These are phyloP conservation scores for Stigmatopora argus DNA, from an alignment of 2,113 vertebrate species.

Conservation along the genomic window DNA sequence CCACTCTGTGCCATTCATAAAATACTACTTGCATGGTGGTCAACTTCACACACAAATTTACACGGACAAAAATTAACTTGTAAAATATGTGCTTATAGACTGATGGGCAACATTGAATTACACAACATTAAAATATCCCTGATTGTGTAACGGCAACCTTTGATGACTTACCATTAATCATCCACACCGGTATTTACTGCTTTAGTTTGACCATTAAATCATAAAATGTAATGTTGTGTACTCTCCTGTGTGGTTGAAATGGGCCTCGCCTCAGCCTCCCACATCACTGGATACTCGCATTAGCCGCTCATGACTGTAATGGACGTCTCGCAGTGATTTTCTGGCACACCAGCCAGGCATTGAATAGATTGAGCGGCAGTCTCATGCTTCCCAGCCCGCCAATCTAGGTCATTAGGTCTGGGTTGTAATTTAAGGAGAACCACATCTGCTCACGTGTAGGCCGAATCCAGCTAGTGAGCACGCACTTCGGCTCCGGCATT, in stretches of 20 bases:
- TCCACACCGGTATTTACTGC: background rate
- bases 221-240: background rate
- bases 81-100: background rate
- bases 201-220: slow-evolving; percentile 1
- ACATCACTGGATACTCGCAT: background rate
- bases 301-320: background rate
- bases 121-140: background rate
- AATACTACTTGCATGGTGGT: too few species aligned
- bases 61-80: too few species aligned
- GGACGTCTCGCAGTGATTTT: background rate
- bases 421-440: slow-evolving; percentile 58
- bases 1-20: too few species aligned
- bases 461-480: slow-evolving; percentile 20
- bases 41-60: too few species aligned
- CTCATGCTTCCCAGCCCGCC: slow-evolving; percentile 27
- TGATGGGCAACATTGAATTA: background rate
- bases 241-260: background rate
- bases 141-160: background rate
- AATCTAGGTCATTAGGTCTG: slow-evolving; percentile 72
- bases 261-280: background rate
- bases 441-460: slow-evolving; percentile 66
- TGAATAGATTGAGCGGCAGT: slow-evolving; percentile 46
- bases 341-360: slow-evolving; percentile 14
- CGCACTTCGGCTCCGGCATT: slow-evolving; percentile 44
- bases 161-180: background rate